phyloP scores from a whole-genome alignment of 2,797 vertebrate species.

The Zalophus californianus region DNA sequence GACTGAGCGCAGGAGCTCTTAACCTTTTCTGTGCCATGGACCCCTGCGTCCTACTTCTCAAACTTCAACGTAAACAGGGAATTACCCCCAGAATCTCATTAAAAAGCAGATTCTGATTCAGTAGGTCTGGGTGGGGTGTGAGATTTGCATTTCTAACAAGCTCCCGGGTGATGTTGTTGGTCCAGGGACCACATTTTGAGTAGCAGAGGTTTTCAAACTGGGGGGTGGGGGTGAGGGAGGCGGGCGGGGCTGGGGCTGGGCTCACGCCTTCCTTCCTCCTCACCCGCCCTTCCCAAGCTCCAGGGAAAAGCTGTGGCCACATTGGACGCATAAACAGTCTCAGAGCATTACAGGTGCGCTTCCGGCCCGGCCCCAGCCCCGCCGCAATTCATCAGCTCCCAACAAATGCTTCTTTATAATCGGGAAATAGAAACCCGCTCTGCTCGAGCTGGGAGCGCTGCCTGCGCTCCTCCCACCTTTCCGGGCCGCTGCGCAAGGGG shows the following conservation, averaged over 20 bases:
- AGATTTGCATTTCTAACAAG: slow-evolving; percentile 56
- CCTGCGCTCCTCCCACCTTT: slow-evolving; percentile 69
- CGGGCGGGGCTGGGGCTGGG: not conserved
- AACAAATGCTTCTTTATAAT: slow-evolving; percentile 81
- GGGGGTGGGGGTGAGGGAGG: not conserved
- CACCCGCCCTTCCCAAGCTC: slow-evolving; percentile 66
- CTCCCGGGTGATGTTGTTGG: not conserved
- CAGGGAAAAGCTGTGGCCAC: not conserved
- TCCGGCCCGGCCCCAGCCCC: slow-evolving; percentile 39
- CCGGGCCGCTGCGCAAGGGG: slow-evolving; percentile 72
- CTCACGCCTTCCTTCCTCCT: not conserved
- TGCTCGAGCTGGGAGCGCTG: not conserved
- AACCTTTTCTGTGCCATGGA: not conserved
- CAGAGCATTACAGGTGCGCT: slow-evolving; percentile 82
- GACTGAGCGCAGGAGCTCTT: not conserved
- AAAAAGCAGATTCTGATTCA: slow-evolving; percentile 34
- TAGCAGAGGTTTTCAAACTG: not conserved
- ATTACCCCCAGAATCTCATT: not conserved
- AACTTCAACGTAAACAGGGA: not conserved
- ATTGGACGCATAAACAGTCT: slow-evolving; percentile 46
- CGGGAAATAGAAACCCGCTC: slow-evolving; percentile 69
- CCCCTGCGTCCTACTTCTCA: not conserved
- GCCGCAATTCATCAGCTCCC: slow-evolving; percentile 74
- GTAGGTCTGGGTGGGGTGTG: not conserved
- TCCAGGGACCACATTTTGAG: not conserved